Percentiles rank a stretch among this genome's conserved stretches.
Conservation (phyloP, 2,113 vertebrate genomes). For the Clarias batrachus region DNA sequence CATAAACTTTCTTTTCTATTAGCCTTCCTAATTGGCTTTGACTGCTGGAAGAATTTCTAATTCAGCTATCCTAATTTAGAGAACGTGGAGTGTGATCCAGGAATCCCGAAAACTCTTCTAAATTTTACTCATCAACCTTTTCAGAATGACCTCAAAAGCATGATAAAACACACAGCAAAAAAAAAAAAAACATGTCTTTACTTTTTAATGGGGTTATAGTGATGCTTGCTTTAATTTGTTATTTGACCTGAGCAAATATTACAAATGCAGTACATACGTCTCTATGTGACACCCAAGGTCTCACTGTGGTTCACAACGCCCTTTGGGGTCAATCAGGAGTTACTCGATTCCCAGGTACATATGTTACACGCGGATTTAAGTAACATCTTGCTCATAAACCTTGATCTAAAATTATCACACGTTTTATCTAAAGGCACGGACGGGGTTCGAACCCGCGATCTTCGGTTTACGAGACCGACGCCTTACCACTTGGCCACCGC, state of each 20-base stretch:
- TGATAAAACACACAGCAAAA: not conserved
- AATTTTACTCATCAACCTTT: not conserved
- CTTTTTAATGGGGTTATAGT: too few relatives aligned
- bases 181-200: too few relatives aligned
- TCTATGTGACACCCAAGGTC: not conserved
- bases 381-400: not conserved
- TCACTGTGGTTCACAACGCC: not conserved
- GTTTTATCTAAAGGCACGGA: constrained; percentile 61
- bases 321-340: not conserved
- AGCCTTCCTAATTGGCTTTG: not conserved
- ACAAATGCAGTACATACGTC: not conserved
- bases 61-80: not conserved
- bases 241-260: not conserved
- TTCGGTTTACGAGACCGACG: constrained; percentile 82
- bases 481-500: constrained; percentile 85
- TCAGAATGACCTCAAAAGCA: not conserved
- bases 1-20: not conserved
- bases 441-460: constrained; percentile 80
- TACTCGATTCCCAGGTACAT: not conserved
- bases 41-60: too few relatives aligned
- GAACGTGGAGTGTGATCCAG: not conserved
- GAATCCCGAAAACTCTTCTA: not conserved
- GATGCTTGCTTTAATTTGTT: too few relatives aligned
- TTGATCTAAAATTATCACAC: not conserved
- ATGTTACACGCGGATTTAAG: not conserved